These are phyloP conservation scores for Drosophila ohnishii DNA, from an alignment of 1,140 invertebrate genomes.

Conservation along the genomic window DNA sequence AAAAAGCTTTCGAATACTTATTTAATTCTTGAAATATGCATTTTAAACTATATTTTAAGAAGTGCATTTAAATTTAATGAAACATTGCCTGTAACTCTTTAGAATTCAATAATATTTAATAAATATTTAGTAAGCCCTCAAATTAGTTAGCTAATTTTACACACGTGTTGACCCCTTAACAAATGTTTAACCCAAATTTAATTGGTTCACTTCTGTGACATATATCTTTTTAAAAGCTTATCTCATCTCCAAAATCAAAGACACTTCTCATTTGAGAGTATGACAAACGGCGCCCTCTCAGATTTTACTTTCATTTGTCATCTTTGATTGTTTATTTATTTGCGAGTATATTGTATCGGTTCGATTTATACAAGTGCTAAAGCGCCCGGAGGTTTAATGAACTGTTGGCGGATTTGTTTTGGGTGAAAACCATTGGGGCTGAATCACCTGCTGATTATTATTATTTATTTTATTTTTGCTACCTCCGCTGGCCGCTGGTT, in stretches of 20 bases:
- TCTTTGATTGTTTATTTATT: slow-evolving; percentile 70
- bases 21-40: too few relatives aligned
- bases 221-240: slow-evolving; percentile 4
- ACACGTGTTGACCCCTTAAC: background rate
- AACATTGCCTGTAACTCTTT: too few relatives aligned
- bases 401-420: slow-evolving; percentile 69
- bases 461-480: slow-evolving; percentile 22
- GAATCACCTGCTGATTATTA: slow-evolving; percentile 56
- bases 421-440: slow-evolving; percentile 65
- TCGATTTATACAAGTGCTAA: slow-evolving; percentile 54
- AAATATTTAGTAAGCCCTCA: too few relatives aligned
- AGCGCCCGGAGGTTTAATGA: slow-evolving; percentile 64
- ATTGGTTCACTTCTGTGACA: slow-evolving; percentile 1
- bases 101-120: too few relatives aligned
- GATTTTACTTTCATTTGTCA: slow-evolving; percentile 57
- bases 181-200: slow-evolving; percentile 3
- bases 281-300: slow-evolving; percentile 40
- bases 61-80: too few relatives aligned
- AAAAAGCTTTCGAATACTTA: background rate
- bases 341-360: slow-evolving; percentile 56
- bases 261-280: slow-evolving; percentile 45
- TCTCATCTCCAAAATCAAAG: slow-evolving; percentile 10
- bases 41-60: too few relatives aligned
- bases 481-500: slow-evolving; percentile 23
- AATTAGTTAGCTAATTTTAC: background rate